A percentile compares a stretch with the other conserved stretches of the same genome.
These are phyloP conservation scores for Dusona sp. DNA, from an alignment of 2,888 invertebrate species.

Conservation along the genomic window DNA sequence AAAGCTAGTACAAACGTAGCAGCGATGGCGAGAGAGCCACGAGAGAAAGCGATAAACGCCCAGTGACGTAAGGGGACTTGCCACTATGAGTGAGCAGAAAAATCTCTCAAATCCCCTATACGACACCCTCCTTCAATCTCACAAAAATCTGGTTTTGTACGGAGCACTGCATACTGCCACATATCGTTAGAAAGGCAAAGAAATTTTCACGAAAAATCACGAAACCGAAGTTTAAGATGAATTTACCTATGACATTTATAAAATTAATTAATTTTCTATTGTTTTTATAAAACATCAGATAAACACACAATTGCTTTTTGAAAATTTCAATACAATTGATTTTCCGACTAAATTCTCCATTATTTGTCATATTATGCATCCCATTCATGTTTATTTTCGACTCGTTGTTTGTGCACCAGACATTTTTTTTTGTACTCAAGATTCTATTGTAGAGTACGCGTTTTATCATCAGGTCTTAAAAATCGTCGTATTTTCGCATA, in stretches of 20 bases:
- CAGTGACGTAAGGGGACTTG: slow-evolving; percentile 55
- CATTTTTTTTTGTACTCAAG: slow-evolving; percentile 44
- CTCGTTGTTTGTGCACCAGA: background rate
- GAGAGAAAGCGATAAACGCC: slow-evolving; percentile 63
- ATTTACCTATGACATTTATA: background rate
- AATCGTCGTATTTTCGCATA: slow-evolving; percentile 58
- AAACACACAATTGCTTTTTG: background rate
- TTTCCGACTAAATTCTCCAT: background rate
- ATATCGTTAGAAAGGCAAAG: background rate
- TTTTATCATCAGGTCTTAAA: slow-evolving; percentile 41
- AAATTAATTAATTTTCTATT: background rate
- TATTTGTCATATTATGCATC: background rate
- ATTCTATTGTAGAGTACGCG: background rate
- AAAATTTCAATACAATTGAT: background rate
- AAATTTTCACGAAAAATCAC: slow-evolving; percentile 16
- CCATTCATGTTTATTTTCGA: background rate
- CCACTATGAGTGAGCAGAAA: slow-evolving; percentile 33
- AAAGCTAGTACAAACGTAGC: slow-evolving; percentile 22
- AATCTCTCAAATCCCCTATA: slow-evolving; percentile 51
- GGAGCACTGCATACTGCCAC: background rate
- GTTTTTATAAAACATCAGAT: background rate
- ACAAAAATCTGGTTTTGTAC: slow-evolving; percentile 24
- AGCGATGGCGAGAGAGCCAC: slow-evolving; percentile 36
- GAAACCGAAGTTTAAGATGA: background rate
- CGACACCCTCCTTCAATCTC: background rate